Base-by-base conservation (phyloP, 2,113 vertebrate species). In the Ursus arctos region DNA sequence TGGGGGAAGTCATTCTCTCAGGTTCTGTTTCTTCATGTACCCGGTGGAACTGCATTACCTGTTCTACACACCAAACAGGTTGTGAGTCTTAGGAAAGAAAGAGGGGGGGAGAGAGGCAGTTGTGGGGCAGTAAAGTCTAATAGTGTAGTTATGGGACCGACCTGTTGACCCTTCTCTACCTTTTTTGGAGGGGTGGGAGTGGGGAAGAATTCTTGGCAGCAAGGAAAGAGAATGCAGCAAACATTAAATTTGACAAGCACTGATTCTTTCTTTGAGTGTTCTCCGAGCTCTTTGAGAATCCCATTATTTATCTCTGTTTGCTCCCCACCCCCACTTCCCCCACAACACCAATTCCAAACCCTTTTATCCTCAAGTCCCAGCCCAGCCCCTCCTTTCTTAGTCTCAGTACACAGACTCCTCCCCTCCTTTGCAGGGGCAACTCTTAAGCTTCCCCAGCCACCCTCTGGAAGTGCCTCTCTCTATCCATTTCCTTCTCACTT, bases 11-110 rank as follows among this genome's bases (percentile, higher is more conserved):
- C 49, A 6, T 76, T 79, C 57, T 72, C 74, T 89, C n/a, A 67
- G 36, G 36, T 65, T 92, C 87, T 90, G 18, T 96, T 88, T 94
- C 69, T 77, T 96, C 55, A 12, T 19, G 19, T 85, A 9, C 47
- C 80, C 18, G 79, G 43, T 59, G 11, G 63, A 95, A 95, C 47
- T 63, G 47, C 53, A 79, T 28, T 85, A 93, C 76, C 71, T 85
- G 57, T 95, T 92, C 76, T 95, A 57, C 10, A 6, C 67, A 91
- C 80, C 80, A 55, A 88, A 92, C 90, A 91, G 84, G 80, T 43
- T 96, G 57, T 83, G 53, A 83, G 51, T 69, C 13, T 88, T 67
- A 55, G 33, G 59, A 76, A 16, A 55, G 31, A 47, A 51, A 13
- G 13, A 16, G 15, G 24, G 21, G 28, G 10, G 51, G 19, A 7